Conservation (phyloP, 2,797 vertebrate species). For the Falco columbarius region DNA sequence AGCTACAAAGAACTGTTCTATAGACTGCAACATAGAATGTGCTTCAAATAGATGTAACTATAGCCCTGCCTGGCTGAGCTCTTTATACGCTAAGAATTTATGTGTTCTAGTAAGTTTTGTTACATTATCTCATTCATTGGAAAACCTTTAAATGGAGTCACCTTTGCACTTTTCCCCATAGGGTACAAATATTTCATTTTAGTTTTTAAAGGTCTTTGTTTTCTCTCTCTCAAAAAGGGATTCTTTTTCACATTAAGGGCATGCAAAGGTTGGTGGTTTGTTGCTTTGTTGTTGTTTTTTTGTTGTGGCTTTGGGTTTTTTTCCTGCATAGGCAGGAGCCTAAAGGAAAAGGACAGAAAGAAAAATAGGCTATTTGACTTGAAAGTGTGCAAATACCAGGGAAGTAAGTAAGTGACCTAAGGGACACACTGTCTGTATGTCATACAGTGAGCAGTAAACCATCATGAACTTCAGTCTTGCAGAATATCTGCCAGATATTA, state of each 20-base stretch:
- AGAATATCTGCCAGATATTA: not conserved
- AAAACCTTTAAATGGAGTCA: constrained; percentile 38
- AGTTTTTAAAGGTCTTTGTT: not conserved
- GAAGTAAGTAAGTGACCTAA: constrained; percentile 3
- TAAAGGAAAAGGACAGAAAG: constrained; percentile 1
- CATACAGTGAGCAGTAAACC: not conserved
- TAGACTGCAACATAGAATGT: not conserved
- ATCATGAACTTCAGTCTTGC: not conserved
- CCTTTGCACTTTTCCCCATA: not conserved
- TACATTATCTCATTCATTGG: not conserved
- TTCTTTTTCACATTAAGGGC: not conserved
- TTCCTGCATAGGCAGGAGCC: not conserved
- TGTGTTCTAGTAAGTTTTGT: not conserved
- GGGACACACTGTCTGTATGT: not conserved
- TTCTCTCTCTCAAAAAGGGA: not conserved
- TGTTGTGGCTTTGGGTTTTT: not conserved
- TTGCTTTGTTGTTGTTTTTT: not conserved
- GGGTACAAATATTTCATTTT: not conserved
- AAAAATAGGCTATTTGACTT: not conserved
- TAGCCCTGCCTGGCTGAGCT: not conserved
- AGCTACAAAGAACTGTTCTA: not conserved
- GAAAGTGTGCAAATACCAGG: not conserved
- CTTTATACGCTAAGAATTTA: not conserved
- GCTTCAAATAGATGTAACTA: not conserved
- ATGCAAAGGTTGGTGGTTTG: not conserved